phyloP scores from a whole-genome alignment of 2,797 vertebrate genomes.

The Crocidura indochinensis region DNA sequence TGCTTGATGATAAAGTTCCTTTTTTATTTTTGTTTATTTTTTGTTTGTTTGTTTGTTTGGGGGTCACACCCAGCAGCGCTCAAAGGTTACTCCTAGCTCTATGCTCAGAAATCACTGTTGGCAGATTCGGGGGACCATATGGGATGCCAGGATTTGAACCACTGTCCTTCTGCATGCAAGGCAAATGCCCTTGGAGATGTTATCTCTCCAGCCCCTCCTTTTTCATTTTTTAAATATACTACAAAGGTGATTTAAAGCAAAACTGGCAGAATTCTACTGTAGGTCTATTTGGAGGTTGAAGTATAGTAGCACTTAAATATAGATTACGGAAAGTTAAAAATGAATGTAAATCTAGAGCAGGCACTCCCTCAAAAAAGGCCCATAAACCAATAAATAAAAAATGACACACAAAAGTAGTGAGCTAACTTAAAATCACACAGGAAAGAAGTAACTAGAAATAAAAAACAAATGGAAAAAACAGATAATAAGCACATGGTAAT shows the following conservation, averaged over 20 bases:
- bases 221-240: neutral
- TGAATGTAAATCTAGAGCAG: neutral
- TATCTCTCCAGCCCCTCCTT: no score
- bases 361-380: neutral
- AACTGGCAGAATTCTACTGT: neutral
- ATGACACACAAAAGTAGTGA: neutral
- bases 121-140: no score
- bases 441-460: slow-evolving; percentile 30
- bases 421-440: neutral
- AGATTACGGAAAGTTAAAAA: neutral
- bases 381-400: slow-evolving; percentile 11
- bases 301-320: neutral
- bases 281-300: neutral
- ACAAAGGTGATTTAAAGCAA: slow-evolving; percentile 31
- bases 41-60: no score
- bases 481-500: slow-evolving; percentile 2
- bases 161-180: no score
- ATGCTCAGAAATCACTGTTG: no score
- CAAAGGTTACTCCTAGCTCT: no score
- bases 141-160: no score
- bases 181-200: no score
- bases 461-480: slow-evolving; percentile 3
- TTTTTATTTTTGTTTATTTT: neutral
- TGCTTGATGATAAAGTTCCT: neutral
- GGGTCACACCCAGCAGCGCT: no score